Evolutionary conservation across 2,888 invertebrate genomes (phyloP).

Genomic region (Ceriagrion tenellum): DNA sequence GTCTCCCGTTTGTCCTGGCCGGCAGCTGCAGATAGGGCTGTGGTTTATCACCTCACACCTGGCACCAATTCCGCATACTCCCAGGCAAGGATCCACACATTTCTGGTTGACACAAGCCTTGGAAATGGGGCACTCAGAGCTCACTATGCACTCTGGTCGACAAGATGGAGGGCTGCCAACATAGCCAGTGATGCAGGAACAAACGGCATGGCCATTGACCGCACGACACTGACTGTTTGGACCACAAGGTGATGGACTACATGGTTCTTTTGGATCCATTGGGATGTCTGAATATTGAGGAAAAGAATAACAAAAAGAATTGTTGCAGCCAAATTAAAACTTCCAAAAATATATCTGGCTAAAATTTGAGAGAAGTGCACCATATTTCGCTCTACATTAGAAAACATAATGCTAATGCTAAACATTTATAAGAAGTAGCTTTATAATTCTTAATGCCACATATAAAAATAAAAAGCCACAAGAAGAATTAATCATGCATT

Average conservation of each 20-base stretch:
- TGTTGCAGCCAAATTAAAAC: no score
- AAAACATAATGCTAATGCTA: no score
- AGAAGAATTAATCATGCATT: no score
- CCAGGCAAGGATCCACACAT: conserved; percentile 75
- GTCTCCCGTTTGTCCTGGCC: conserved; percentile 76
- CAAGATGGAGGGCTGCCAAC: conserved; percentile 81
- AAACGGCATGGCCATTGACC: conserved; percentile 82
- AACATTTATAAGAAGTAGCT: no score
- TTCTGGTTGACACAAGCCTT: conserved; percentile 75
- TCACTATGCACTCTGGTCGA: conserved; percentile 76
- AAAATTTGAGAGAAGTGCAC: no score
- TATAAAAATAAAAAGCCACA: no score
- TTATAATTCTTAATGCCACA: no score
- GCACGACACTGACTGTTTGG: conserved; percentile 86
- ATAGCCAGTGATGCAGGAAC: conserved; percentile 88
- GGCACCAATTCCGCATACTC: conserved; percentile 75
- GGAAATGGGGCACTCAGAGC: conserved; percentile 75
- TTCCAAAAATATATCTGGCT: no score
- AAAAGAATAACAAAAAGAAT: not conserved
- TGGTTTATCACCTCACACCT: conserved; percentile 75
- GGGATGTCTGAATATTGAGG: not conserved
- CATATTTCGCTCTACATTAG: no score
- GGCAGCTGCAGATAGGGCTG: conserved; percentile 75
- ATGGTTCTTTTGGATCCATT: conserved; percentile 77
- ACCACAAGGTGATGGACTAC: conserved; percentile 86